These are phyloP conservation scores for Rosalia funebris DNA, from an alignment of 2,888 invertebrate genomes.

Conservation along the genomic window DNA sequence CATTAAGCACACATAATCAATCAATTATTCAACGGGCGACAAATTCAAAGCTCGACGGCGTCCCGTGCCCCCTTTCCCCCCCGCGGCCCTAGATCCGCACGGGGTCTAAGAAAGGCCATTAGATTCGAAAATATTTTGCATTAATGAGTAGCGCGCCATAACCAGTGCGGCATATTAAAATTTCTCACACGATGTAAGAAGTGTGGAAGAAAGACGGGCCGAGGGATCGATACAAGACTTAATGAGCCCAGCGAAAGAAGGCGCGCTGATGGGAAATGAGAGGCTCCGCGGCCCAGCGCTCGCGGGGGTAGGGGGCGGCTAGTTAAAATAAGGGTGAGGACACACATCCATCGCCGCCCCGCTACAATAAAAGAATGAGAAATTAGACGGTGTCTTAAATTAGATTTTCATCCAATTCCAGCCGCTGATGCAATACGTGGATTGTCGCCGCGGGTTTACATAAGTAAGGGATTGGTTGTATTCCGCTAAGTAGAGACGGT, in stretches of 20 bases:
- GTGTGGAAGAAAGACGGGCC: slow-evolving; percentile 60
- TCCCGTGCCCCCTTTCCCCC: not conserved
- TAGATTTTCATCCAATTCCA: slow-evolving; percentile 47
- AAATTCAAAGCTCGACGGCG: slow-evolving; percentile 23
- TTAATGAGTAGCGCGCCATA: slow-evolving; percentile 59
- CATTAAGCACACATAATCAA: slow-evolving; percentile 34
- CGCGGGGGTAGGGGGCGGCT: slow-evolving; percentile 42
- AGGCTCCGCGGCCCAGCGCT: slow-evolving; percentile 34
- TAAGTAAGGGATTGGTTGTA: no score
- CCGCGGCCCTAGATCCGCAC: slow-evolving; percentile 24
- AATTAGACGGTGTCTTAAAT: slow-evolving; percentile 50
- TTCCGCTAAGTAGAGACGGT: not conserved
- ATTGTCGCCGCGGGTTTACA: slow-evolving; percentile 34
- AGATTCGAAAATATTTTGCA: slow-evolving; percentile 54
- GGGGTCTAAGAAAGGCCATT: slow-evolving; percentile 35
- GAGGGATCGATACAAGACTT: slow-evolving; percentile 62
- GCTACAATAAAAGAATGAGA: slow-evolving; percentile 51
- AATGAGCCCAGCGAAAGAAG: slow-evolving; percentile 63
- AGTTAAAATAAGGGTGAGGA: slow-evolving; percentile 57
- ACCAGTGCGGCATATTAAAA: slow-evolving; percentile 61
- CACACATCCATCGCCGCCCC: slow-evolving; percentile 45
- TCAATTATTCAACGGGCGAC: slow-evolving; percentile 34
- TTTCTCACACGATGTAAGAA: slow-evolving; percentile 61
- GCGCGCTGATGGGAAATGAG: slow-evolving; percentile 59
- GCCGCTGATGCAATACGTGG: slow-evolving; percentile 41